These are phyloP conservation scores for Agriopis aurantiaria DNA, from an alignment of 2,888 invertebrate species.

Conservation along the genomic window DNA sequence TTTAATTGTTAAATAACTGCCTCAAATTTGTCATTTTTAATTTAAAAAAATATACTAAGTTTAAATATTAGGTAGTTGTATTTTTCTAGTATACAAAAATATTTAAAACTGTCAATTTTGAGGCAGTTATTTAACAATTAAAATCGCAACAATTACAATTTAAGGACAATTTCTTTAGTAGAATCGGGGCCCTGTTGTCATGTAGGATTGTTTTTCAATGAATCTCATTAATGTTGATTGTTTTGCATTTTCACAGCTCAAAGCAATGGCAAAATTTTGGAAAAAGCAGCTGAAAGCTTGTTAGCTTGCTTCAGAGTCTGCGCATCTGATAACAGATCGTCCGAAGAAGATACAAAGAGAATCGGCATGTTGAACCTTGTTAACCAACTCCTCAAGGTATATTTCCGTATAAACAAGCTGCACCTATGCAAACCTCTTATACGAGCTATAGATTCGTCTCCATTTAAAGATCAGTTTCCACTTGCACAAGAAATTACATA, in stretches of 20 bases:
- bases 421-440: constrained; percentile 97
- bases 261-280: constrained; percentile 90
- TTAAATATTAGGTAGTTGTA: too few relatives aligned
- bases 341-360: constrained; percentile 96
- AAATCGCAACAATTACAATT: too few relatives aligned
- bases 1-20: too few relatives aligned
- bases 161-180: too few relatives aligned
- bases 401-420: constrained; percentile 96
- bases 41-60: too few relatives aligned
- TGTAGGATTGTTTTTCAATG: too few relatives aligned
- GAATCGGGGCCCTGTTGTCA: too few relatives aligned
- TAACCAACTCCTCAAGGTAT: constrained; percentile 97
- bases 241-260: constrained; percentile 66
- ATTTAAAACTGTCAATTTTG: too few relatives aligned
- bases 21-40: too few relatives aligned
- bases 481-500: constrained; percentile 98
- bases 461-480: constrained; percentile 95
- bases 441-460: constrained; percentile 97
- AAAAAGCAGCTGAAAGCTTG: constrained; percentile 97
- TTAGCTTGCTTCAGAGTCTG: constrained; percentile 98
- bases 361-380: constrained; percentile 98
- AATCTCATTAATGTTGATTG: not conserved
- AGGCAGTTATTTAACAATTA: too few relatives aligned
- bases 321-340: constrained; percentile 96
- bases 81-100: too few relatives aligned